These are phyloP conservation scores for Erinaceus europaeus DNA, from an alignment of 2,113 vertebrate genomes.

Conservation along the genomic window DNA sequence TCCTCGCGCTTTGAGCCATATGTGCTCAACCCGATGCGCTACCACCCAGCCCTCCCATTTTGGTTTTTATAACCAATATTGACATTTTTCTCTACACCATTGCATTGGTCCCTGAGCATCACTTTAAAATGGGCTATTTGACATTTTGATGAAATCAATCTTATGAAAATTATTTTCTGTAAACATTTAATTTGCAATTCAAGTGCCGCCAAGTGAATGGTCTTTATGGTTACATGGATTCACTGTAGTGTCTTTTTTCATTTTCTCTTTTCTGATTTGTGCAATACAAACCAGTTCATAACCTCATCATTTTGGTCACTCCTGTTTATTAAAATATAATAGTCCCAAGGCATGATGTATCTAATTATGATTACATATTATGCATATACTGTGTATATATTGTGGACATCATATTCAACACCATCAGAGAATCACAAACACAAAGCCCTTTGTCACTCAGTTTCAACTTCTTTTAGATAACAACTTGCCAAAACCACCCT, in stretches of 20 bases:
- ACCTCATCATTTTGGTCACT: too few relatives aligned
- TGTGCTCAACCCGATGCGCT: too few relatives aligned
- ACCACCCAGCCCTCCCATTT: too few relatives aligned
- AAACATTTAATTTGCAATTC: conserved; percentile 6
- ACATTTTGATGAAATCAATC: not conserved
- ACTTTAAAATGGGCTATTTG: conserved; percentile 29
- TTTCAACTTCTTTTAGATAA: conserved; percentile 19
- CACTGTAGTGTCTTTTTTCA: not conserved
- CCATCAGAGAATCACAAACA: not conserved
- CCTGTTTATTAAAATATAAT: conserved; percentile 19
- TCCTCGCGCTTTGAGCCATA: too few relatives aligned
- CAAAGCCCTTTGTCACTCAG: not conserved
- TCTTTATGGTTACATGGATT: not conserved
- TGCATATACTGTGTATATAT: too few relatives aligned
- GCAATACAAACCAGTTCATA: too few relatives aligned
- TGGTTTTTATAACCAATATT: not conserved
- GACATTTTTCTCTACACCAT: not conserved
- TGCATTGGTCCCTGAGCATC: not conserved
- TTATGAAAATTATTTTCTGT: conserved; percentile 31
- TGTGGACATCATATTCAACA: not conserved
- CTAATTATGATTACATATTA: not conserved
- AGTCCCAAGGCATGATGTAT: not conserved
- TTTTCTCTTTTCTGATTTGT: conserved; percentile 24
- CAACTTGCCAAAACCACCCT: not conserved
- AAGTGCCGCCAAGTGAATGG: not conserved